Conservation (phyloP, 2,113 vertebrate genomes). For the Engystomops pustulosus region DNA sequence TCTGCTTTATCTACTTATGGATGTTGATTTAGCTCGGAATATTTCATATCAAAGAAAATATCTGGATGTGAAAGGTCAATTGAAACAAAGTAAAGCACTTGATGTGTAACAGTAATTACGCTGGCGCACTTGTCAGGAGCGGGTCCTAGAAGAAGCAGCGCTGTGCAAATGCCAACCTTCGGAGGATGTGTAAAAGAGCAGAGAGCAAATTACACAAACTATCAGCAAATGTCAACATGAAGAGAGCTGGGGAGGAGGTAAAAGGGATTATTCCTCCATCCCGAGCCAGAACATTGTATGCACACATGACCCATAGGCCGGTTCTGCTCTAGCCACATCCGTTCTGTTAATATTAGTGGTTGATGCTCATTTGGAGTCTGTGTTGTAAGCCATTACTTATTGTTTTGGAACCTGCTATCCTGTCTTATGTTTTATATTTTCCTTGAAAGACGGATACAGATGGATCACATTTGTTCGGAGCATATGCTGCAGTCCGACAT, state of each 20-base stretch:
- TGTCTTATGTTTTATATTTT: not conserved
- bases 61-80: conserved; percentile 24
- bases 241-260: not conserved
- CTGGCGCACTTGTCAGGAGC: not conserved
- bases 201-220: conserved; percentile 32
- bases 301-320: not conserved
- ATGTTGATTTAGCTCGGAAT: not conserved
- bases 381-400: not conserved
- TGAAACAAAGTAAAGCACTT: conserved; percentile 15
- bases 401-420: not conserved
- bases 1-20: not conserved
- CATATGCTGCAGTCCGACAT: not conserved
- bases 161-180: conserved; percentile 38
- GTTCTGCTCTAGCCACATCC: not conserved
- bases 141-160: not conserved
- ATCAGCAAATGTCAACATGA: conserved; percentile 32
- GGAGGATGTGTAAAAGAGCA: conserved; percentile 14
- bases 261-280: not conserved
- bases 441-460: not conserved
- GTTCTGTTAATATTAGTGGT: not conserved
- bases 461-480: not conserved
- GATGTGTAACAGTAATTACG: conserved; percentile 38
- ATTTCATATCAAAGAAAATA: not conserved
- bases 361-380: not conserved
- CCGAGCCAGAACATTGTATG: not conserved